Percentiles rank a stretch among this genome's conserved stretches.
These are phyloP conservation scores for Elaphurus davidianus DNA, from an alignment of 2,113 vertebrate genomes.

Conservation along the genomic window DNA sequence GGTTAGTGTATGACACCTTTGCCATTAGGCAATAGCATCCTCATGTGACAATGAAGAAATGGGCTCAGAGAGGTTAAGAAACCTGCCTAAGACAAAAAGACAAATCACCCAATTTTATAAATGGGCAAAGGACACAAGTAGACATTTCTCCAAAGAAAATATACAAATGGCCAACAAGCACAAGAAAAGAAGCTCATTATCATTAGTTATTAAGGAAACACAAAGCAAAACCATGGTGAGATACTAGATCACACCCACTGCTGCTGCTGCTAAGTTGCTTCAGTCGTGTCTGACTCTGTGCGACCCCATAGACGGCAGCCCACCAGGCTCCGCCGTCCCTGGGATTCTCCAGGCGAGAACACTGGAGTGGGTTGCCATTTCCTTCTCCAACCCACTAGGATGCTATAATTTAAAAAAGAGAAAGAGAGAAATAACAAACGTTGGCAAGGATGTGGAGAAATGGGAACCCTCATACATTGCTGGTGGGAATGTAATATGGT, in stretches of 20 bases:
- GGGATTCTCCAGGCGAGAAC: too few relatives aligned
- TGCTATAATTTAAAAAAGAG: neutral
- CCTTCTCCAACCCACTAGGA: neutral
- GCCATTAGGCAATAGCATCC: neutral
- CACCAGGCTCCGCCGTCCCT: too few relatives aligned
- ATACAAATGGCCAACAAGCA: neutral
- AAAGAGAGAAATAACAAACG: neutral
- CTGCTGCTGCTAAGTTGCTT: too few relatives aligned
- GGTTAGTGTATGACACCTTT: neutral
- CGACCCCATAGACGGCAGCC: too few relatives aligned
- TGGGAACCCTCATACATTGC: neutral
- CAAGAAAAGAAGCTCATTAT: neutral
- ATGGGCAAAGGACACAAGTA: neutral
- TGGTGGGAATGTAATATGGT: neutral
- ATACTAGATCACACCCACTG: neutral
- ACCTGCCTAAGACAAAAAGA: slow-evolving; percentile 1
- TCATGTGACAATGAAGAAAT: neutral
- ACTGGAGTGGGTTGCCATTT: too few relatives aligned
- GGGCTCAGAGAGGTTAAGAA: neutral
- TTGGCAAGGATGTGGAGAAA: neutral
- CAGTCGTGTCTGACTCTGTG: too few relatives aligned
- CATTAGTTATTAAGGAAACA: neutral
- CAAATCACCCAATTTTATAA: neutral
- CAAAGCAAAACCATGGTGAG: neutral
- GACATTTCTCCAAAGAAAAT: neutral